Percentiles rank a stretch among this genome's conserved stretches.
Conservation (phyloP, 2,113 vertebrate genomes). For the Paraplagusia blochii region DNA sequence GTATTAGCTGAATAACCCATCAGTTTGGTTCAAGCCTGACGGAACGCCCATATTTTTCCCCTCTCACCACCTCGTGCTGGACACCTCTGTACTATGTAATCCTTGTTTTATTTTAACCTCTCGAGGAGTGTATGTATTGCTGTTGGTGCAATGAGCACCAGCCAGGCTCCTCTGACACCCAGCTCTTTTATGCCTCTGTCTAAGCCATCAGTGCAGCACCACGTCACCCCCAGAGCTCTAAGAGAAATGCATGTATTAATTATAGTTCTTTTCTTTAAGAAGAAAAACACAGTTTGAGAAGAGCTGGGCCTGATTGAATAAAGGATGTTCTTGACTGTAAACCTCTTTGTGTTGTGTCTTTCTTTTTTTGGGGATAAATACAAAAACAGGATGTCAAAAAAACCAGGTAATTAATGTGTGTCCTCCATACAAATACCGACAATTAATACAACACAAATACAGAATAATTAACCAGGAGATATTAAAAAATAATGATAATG, state of each 20-base stretch:
- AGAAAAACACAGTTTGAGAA: conserved; percentile 83
- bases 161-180: conserved; percentile 55
- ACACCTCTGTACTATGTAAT: conserved; percentile 61
- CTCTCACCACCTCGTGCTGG: conserved; percentile 67
- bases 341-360: conserved; percentile 32
- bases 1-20: conserved; percentile 66
- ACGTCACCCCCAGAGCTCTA: conserved; percentile 77
- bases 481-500: too few species aligned
- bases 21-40: conserved; percentile 39
- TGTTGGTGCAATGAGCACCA: conserved; percentile 62
- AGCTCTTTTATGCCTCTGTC: conserved; percentile 62
- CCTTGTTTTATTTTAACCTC: conserved; percentile 64
- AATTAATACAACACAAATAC: too few species aligned
- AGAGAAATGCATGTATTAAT: conserved; percentile 85
- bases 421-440: too few species aligned
- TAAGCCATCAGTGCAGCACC: conserved; percentile 61
- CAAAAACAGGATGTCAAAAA: too few species aligned
- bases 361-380: conserved; percentile 58
- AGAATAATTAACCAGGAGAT: too few species aligned
- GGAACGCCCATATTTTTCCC: conserved; percentile 50
- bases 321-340: conserved; percentile 87
- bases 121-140: conserved; percentile 63
- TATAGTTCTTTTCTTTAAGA: conserved; percentile 85
- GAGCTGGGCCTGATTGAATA: conserved; percentile 84
- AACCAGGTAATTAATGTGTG: too few species aligned